Conservation (phyloP, 2,888 invertebrate species). For the Acrobasis suavella region DNA sequence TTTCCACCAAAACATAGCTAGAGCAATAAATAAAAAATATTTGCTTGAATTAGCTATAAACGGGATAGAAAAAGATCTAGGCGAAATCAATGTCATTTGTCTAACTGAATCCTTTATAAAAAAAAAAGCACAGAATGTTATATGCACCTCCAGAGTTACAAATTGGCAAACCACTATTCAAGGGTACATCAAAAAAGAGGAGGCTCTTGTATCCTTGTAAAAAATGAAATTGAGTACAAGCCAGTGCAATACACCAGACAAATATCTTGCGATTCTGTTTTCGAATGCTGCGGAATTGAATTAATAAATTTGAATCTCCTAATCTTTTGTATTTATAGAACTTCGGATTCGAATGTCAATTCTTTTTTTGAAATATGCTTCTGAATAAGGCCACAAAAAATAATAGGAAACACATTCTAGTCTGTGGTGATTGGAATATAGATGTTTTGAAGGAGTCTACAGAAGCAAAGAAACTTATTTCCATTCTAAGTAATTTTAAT, state of each 20-base stretch:
- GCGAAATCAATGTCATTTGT: slow-evolving; percentile 3
- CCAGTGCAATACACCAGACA: not conserved
- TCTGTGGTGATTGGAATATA: not conserved
- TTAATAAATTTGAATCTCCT: not conserved
- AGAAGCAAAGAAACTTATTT: not conserved
- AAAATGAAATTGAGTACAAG: not conserved
- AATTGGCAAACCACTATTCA: not conserved
- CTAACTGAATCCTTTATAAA: slow-evolving; percentile 17
- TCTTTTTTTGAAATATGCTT: no score
- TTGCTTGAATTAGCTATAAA: slow-evolving; percentile 5
- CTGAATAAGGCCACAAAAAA: no score
- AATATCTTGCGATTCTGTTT: slow-evolving; percentile 3
- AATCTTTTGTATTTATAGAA: slow-evolving; percentile 18
- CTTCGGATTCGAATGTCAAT: not conserved
- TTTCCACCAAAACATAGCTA: slow-evolving; percentile 13
- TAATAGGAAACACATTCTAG: no score
- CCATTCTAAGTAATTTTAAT: not conserved
- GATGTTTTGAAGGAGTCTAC: not conserved
- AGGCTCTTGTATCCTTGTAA: slow-evolving; percentile 15
- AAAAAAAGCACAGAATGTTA: slow-evolving; percentile 6
- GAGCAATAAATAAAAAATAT: slow-evolving; percentile 8
- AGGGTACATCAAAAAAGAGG: slow-evolving; percentile 6
- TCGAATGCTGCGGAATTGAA: slow-evolving; percentile 17
- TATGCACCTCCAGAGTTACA: not conserved
- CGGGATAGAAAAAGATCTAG: not conserved